phyloP scores from a whole-genome alignment of 2,888 invertebrate species.

The Limnephilus auricula region DNA sequence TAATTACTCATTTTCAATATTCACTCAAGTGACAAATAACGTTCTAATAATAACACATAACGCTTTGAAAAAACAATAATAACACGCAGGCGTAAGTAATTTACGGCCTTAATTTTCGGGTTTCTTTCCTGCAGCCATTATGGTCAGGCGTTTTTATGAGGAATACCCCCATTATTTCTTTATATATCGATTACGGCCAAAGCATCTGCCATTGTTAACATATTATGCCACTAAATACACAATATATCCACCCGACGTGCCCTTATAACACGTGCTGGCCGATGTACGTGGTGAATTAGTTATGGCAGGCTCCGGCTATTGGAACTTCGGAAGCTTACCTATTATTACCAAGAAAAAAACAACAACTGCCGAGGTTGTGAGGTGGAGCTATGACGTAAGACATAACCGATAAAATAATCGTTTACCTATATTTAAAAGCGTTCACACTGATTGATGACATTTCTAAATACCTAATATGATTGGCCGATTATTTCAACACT shows the following conservation, averaged over 20 bases:
- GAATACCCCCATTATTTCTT: constrained; percentile 34
- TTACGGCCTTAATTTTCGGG: constrained; percentile 16
- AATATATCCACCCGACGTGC: constrained; percentile 48
- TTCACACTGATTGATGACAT: background rate
- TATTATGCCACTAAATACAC: constrained; percentile 46
- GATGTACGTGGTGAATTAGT: constrained; percentile 41
- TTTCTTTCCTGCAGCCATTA: background rate
- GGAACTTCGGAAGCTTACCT: background rate
- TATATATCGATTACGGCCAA: constrained; percentile 38
- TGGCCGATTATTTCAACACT: background rate
- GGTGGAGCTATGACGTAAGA: background rate
- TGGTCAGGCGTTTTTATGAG: constrained; percentile 2
- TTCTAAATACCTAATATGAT: background rate
- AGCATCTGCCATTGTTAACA: constrained; percentile 41
- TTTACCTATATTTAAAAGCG: background rate
- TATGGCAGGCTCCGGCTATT: background rate
- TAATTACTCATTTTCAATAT: background rate
- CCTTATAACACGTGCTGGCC: constrained; percentile 47
- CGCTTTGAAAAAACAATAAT: background rate
- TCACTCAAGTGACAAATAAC: background rate
- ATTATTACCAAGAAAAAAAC: background rate
- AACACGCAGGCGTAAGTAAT: background rate
- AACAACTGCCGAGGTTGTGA: background rate
- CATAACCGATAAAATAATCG: background rate
- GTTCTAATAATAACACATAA: background rate